Evolutionary conservation across 2,797 vertebrate genomes (phyloP).

Genomic region (Geotrypetes seraphini): DNA sequence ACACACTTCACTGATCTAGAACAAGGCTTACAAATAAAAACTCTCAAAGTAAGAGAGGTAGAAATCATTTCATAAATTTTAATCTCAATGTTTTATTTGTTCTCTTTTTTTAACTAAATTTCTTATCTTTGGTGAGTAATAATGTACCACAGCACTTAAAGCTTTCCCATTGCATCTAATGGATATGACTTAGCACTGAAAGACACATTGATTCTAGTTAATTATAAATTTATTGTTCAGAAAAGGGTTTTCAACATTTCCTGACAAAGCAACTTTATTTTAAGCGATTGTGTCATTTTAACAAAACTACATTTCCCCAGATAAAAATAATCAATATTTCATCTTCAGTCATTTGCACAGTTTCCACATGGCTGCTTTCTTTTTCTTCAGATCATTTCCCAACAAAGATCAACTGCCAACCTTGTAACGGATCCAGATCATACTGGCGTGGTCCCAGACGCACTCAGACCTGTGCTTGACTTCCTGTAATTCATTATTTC

Average conservation of each 20-base stretch:
- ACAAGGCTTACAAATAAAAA: slow-evolving; percentile 15
- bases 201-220: too few relatives aligned
- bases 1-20: slow-evolving; percentile 14
- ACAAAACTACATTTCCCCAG: slow-evolving; percentile 1
- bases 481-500: slow-evolving; percentile 2
- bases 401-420: slow-evolving; percentile 5
- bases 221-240: not conserved
- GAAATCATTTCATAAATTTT: slow-evolving; percentile 6
- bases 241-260: not conserved
- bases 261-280: not conserved
- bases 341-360: slow-evolving; percentile 4
- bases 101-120: not conserved
- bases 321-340: not conserved
- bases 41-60: slow-evolving; percentile 19
- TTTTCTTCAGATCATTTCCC: not conserved
- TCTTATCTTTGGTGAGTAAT: not conserved
- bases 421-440: slow-evolving; percentile 7
- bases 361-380: not conserved
- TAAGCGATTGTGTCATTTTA: not conserved
- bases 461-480: not conserved
- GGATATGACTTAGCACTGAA: not conserved
- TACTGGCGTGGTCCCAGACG: not conserved
- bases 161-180: too few relatives aligned
- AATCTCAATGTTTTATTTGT: too few relatives aligned
- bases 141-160: not conserved